A percentile compares a stretch with the other conserved stretches of the same genome.
phyloP scores from a whole-genome alignment of 2,113 vertebrate species.

The Trogon melanurus region DNA sequence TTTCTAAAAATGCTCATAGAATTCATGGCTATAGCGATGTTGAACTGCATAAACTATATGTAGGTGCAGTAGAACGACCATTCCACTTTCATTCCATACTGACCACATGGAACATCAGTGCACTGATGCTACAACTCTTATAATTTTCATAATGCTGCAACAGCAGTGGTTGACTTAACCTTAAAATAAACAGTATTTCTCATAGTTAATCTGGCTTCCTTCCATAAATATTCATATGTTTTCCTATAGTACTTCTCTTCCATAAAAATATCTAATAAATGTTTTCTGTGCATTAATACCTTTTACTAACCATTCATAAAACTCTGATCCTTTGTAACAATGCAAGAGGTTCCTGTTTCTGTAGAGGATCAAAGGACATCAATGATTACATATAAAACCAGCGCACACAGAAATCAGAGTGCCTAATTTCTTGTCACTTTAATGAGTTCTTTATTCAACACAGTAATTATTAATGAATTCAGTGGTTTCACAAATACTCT shows the following conservation, averaged over 20 bases:
- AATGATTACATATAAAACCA: constrained; percentile 78
- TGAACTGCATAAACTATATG: constrained; percentile 43
- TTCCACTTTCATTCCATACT: constrained; percentile 52
- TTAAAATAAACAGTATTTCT: constrained; percentile 74
- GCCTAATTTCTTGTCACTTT: constrained; percentile 60
- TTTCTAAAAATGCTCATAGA: constrained; percentile 65
- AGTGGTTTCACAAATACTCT: constrained; percentile 72
- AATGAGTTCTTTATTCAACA: constrained; percentile 57
- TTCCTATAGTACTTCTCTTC: constrained; percentile 71
- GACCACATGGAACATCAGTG: constrained; percentile 12
- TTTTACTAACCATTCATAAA: constrained; percentile 73
- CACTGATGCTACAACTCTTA: constrained; percentile 38
- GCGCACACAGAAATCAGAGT: constrained; percentile 76
- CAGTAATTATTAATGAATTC: constrained; percentile 48
- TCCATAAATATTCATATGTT: constrained; percentile 77
- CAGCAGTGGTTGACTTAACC: constrained; percentile 59
- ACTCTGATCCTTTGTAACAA: constrained; percentile 69
- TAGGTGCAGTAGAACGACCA: constrained; percentile 36
- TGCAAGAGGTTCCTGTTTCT: constrained; percentile 65
- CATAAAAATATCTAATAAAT: constrained; percentile 84
- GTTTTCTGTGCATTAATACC: constrained; percentile 78
- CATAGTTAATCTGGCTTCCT: constrained; percentile 72
- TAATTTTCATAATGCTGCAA: constrained; percentile 33
- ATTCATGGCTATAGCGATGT: constrained; percentile 63
- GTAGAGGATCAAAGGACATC: constrained; percentile 70